Percentiles rank a stretch among this genome's conserved stretches.
Conservation (phyloP, 2,797 vertebrate species). For the Hydrophis major region DNA sequence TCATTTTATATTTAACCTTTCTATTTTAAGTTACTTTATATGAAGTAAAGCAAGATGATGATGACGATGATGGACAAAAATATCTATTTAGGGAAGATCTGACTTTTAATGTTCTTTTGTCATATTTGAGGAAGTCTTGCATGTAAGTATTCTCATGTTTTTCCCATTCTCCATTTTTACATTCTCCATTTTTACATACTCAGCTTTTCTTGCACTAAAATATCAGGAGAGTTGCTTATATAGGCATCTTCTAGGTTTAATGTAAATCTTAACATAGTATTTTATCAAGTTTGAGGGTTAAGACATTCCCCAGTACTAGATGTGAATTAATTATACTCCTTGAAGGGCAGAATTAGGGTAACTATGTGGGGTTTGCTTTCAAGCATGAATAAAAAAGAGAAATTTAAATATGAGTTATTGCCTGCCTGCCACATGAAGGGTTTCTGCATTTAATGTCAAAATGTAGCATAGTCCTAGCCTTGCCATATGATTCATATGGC, state of each 20-base stretch:
- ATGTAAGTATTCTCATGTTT: not conserved
- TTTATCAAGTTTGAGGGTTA: not conserved
- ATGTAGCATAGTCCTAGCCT: not conserved
- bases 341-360: not conserved
- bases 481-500: not conserved
- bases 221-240: not conserved
- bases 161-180: not conserved
- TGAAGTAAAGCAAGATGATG: not conserved
- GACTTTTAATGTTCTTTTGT: not conserved
- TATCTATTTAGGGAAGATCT: not conserved
- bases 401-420: not conserved
- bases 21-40: not conserved
- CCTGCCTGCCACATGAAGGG: not conserved
- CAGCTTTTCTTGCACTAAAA: not conserved
- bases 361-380: not conserved
- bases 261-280: not conserved
- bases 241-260: not conserved
- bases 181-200: not conserved
- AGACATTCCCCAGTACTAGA: not conserved
- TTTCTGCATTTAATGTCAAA: not conserved
- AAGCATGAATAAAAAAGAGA: not conserved
- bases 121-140: not conserved
- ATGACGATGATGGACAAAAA: not conserved
- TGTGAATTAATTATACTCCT: not conserved
- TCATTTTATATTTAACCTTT: not conserved